Evolutionary conservation across 2,113 vertebrate species (phyloP).

Genomic region (Amblyopsis rosae): DNA sequence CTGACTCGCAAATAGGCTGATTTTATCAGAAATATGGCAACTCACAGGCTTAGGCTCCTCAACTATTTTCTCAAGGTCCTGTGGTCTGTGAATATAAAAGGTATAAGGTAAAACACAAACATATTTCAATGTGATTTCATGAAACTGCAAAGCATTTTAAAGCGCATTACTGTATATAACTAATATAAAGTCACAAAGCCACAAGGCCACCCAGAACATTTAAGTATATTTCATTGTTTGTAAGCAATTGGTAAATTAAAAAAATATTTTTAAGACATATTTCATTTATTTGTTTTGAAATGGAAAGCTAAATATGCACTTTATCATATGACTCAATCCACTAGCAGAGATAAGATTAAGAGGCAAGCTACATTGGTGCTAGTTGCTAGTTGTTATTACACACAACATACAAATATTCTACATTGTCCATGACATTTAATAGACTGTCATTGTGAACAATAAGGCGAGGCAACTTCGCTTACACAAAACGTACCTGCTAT

Average conservation of each 20-base stretch:
- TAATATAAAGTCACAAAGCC: too few species aligned
- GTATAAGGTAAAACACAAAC: neutral
- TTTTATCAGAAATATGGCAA: conserved; percentile 64
- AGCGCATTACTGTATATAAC: neutral
- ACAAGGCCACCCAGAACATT: neutral
- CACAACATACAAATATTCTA: conserved; percentile 3
- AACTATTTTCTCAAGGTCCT: conserved; percentile 22
- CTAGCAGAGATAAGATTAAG: conserved; percentile 15
- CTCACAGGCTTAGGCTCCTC: conserved; percentile 30
- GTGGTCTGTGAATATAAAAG: conserved; percentile 44
- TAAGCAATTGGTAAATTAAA: neutral
- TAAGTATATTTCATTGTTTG: neutral
- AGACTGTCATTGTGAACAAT: neutral
- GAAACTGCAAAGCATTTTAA: neutral
- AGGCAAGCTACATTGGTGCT: neutral
- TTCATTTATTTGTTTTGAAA: neutral
- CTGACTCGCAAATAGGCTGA: conserved; percentile 66
- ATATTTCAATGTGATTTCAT: neutral
- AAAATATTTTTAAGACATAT: neutral
- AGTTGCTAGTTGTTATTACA: too few species aligned
- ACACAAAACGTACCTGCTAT: conserved; percentile 50
- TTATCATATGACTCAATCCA: conserved; percentile 49
- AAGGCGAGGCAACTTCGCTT: neutral
- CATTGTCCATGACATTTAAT: neutral
- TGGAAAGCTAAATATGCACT: neutral